Evolutionary conservation across 2,797 vertebrate genomes (phyloP), one percentile per base, ranked within the genome.

Genomic region (Gypaetus barbatus): DNA sequence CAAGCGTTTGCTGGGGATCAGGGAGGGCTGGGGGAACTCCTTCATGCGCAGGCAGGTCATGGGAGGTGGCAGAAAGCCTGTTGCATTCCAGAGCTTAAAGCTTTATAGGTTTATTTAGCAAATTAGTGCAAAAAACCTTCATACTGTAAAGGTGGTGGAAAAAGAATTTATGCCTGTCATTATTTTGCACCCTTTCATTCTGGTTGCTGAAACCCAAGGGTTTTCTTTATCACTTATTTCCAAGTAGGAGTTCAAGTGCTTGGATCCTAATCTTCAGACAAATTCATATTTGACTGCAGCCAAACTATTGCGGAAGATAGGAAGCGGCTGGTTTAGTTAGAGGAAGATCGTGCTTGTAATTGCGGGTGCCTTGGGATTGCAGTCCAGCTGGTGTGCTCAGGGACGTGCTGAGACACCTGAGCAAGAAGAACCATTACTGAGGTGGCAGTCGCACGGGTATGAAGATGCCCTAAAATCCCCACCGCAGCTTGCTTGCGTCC

Each of bases 91-190:
- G 48, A 90, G 24, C 44, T 76, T 41, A 33, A 24, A 74, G n/a
- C 41, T 60, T 33, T 19, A 7, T 31, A 5, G 37, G 39, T 9
- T 84, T 41, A 14, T 43, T 44, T 8, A n/a, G 57, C 48, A 75
- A 41, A 74, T 57, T 2, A 21, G 17, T 25, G 37, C 30, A 44
- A 69, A 41, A 88, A 88, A 2, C 3, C 31, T 60, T 65, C 28
- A 4, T 8, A 3, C 8, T 5, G 41, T 30, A 35, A 17, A 52
- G 35, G 43, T 9, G 27, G 23, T 13, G 43, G 60, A 33, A 39
- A 51, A n/a, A 48, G 33, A 54, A 18, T 35, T 58, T 3, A 1
- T 7, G 19, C 9, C 41, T 0, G 0, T 28, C 1, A 0, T 64
- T 39, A 28, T 35, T 86, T 60, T 43, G 35, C 78, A 46, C 35